A percentile compares a stretch with the other conserved stretches of the same genome.
These are phyloP conservation scores for Epinotia bilunana DNA, from an alignment of 2,888 invertebrate species.

Conservation along the genomic window DNA sequence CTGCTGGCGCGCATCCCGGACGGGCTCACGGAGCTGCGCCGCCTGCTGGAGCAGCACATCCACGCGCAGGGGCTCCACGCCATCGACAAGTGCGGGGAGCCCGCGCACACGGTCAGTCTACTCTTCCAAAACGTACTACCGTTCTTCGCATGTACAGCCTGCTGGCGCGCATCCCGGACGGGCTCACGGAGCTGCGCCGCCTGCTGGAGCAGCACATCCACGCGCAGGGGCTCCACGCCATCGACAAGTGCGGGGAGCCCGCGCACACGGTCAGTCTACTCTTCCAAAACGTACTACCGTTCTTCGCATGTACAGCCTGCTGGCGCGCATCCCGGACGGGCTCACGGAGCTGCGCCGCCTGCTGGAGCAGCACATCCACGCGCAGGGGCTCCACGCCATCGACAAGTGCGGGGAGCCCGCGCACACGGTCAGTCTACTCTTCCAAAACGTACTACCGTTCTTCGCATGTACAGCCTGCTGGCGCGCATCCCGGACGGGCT, in stretches of 20 bases:
- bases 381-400: constrained; percentile 95
- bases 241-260: constrained; percentile 96
- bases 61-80: constrained; percentile 95
- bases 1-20: constrained; percentile 96
- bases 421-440: constrained; percentile 86
- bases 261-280: constrained; percentile 89
- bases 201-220: constrained; percentile 97
- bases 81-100: constrained; percentile 96
- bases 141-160: constrained; percentile 98
- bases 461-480: constrained; percentile 97
- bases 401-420: constrained; percentile 97
- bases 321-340: constrained; percentile 96
- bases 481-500: constrained; percentile 96
- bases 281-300: too few relatives aligned
- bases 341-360: constrained; percentile 94
- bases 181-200: constrained; percentile 93
- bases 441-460: too few relatives aligned
- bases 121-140: too few relatives aligned
- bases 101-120: constrained; percentile 90
- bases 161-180: constrained; percentile 96
- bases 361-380: constrained; percentile 96
- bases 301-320: constrained; percentile 98
- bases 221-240: constrained; percentile 95
- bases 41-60: constrained; percentile 96
- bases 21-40: constrained; percentile 94